These are phyloP conservation scores for Scelioninae gen. 1 DNA, from an alignment of 2,888 invertebrate genomes.

Conservation along the genomic window DNA sequence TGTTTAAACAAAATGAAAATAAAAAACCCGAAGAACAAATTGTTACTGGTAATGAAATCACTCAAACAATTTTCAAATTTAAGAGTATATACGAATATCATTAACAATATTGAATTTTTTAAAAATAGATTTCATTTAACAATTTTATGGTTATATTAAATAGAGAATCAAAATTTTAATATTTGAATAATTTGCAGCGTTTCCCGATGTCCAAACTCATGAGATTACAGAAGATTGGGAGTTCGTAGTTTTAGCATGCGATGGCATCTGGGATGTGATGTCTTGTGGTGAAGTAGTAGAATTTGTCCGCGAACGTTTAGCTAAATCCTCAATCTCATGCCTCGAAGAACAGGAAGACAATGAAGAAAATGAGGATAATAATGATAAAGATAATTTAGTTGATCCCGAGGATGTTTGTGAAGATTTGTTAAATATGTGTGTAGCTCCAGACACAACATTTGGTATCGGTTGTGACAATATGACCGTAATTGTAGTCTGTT, in stretches of 20 bases:
- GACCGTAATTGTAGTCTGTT: conserved; percentile 96
- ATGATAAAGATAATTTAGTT: conserved; percentile 87
- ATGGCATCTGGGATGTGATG: conserved; percentile 99
- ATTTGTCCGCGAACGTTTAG: conserved; percentile 93
- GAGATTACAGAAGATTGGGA: conserved; percentile 96
- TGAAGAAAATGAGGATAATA: conserved; percentile 77
- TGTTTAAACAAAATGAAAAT: conserved; percentile 95
- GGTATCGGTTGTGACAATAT: conserved; percentile 99
- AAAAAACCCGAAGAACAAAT: conserved; percentile 97
- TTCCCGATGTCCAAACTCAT: conserved; percentile 94
- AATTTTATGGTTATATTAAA: too few species aligned
- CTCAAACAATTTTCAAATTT: too few species aligned
- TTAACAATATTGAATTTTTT: too few species aligned
- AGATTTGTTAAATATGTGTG: conserved; percentile 95
- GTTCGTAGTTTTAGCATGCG: conserved; percentile 98
- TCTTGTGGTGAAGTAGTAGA: conserved; percentile 96
- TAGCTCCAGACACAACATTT: conserved; percentile 98
- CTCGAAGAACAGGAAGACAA: conserved; percentile 82
- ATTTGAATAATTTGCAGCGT: conserved; percentile 91
- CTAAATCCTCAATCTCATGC: conserved; percentile 61
- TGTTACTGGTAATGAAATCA: conserved; percentile 93
- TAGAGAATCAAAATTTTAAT: too few species aligned
- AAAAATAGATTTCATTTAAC: too few species aligned
- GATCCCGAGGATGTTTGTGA: conserved; percentile 98
- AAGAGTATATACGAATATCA: too few species aligned